phyloP scores from a whole-genome alignment of 2,797 vertebrate species.

The Tenualosa ilisha region DNA sequence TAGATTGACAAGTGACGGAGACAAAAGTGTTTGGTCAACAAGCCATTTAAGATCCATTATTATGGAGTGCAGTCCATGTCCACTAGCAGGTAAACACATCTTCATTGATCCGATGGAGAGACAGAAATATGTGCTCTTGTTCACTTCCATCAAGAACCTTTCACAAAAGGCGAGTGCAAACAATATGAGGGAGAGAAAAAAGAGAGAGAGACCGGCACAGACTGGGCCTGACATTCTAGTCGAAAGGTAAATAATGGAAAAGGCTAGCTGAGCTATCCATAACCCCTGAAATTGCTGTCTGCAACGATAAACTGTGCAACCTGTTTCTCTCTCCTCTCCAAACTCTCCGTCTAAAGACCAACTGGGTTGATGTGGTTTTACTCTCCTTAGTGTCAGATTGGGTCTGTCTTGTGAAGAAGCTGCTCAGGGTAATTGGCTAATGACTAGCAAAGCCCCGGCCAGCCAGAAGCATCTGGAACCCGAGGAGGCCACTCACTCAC shows the following conservation, averaged over 20 bases:
- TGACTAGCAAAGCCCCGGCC: slow-evolving; percentile 68
- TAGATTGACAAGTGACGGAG: slow-evolving; percentile 88
- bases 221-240: slow-evolving; percentile 83
- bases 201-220: slow-evolving; percentile 73
- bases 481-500: slow-evolving; percentile 50
- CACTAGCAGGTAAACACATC: slow-evolving; percentile 90
- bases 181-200: slow-evolving; percentile 79
- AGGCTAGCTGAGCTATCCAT: slow-evolving; percentile 83
- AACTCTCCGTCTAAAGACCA: slow-evolving; percentile 76
- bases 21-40: slow-evolving; percentile 93
- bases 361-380: slow-evolving; percentile 73
- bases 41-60: slow-evolving; percentile 92
- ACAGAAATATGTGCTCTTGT: slow-evolving; percentile 90
- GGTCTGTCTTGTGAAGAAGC: slow-evolving; percentile 69
- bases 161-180: slow-evolving; percentile 89
- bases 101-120: slow-evolving; percentile 93
- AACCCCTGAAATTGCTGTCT: slow-evolving; percentile 89
- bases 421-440: slow-evolving; percentile 70
- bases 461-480: slow-evolving; percentile 68
- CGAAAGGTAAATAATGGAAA: slow-evolving; percentile 90
- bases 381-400: slow-evolving; percentile 77
- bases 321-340: slow-evolving; percentile 67
- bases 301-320: slow-evolving; percentile 85
- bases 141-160: slow-evolving; percentile 86
- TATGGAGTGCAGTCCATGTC: slow-evolving; percentile 85